phyloP scores from a whole-genome alignment of 2,113 vertebrate genomes.

The Upupa epops region DNA sequence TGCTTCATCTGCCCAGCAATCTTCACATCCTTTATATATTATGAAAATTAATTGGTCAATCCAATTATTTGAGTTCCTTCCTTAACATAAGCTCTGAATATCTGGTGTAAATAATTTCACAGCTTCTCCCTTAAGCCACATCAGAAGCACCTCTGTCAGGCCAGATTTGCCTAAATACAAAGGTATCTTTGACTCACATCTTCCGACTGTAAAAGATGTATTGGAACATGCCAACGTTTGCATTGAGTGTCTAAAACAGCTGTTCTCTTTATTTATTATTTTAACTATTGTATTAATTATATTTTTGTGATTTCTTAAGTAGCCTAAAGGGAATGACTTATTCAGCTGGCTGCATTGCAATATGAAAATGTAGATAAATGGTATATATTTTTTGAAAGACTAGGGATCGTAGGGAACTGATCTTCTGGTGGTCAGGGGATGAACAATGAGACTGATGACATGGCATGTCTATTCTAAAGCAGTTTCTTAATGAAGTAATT shows the following conservation, averaged over 20 bases:
- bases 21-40: background rate
- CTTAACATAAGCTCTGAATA: background rate
- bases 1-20: background rate
- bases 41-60: background rate
- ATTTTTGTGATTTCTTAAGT: background rate
- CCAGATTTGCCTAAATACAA: background rate
- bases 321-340: background rate
- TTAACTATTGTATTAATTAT: background rate
- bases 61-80: constrained; percentile 6
- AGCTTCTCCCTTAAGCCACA: background rate
- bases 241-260: background rate
- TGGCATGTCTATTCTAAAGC: background rate
- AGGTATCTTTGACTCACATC: background rate
- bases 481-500: background rate
- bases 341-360: background rate
- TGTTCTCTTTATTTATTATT: background rate
- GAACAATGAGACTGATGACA: background rate
- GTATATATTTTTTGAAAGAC: background rate
- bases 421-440: background rate
- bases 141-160: background rate
- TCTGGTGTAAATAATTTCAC: background rate
- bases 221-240: background rate
- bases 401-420: background rate
- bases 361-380: background rate
- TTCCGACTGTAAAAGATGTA: background rate